A percentile compares a stretch with the other conserved stretches of the same genome.
Evolutionary conservation across 2,113 vertebrate species (phyloP).

Genomic region (Motacilla tschutschensis): DNA sequence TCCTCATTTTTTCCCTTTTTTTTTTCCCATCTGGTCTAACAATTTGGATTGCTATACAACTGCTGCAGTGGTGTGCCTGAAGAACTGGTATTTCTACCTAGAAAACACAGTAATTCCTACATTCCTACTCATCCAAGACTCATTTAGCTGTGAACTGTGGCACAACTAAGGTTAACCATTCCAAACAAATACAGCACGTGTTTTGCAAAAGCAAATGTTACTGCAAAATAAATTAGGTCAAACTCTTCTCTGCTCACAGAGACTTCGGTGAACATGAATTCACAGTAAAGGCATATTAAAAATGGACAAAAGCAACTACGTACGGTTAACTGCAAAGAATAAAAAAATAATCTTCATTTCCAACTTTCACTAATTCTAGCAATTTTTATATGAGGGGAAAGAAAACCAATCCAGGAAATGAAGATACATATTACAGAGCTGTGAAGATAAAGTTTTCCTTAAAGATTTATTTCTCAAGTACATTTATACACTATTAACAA

Average conservation of each 20-base stretch:
- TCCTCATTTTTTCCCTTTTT: fast-evolving
- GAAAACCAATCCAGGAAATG: neutral
- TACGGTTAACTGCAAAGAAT: neutral
- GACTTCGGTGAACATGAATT: neutral
- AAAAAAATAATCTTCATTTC: neutral
- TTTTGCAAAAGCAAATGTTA: neutral
- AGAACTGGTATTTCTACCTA: neutral
- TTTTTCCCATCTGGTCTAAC: neutral
- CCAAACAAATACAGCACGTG: neutral
- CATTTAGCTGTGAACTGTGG: neutral
- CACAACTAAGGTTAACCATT: neutral
- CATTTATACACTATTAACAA: neutral
- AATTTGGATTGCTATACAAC: neutral
- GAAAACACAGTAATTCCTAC: neutral
- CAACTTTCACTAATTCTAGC: neutral
- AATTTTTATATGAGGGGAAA: neutral
- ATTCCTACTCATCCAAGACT: neutral
- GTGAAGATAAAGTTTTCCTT: neutral
- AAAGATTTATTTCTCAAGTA: constrained; percentile 28
- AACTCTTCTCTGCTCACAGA: neutral
- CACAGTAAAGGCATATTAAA: neutral
- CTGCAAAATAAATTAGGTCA: neutral
- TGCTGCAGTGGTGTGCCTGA: neutral
- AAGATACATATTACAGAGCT: neutral
- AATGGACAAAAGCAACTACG: neutral